Evolutionary conservation across 23 tunicate species (phyloP).

Genomic region (Ciona savignyi): DNA sequence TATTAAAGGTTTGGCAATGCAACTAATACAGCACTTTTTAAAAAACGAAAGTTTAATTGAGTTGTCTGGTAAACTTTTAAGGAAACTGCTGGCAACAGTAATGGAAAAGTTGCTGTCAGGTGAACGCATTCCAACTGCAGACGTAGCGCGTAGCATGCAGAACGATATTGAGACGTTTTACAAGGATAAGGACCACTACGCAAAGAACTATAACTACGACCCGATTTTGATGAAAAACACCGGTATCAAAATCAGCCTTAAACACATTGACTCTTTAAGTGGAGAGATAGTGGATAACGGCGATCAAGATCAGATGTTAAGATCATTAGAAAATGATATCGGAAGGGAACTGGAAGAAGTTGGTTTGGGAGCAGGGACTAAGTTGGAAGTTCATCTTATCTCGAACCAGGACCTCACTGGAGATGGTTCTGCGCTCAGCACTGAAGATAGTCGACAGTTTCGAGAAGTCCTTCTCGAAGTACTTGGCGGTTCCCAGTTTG

Average conservation of each 20-base stretch:
- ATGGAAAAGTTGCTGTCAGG: neutral
- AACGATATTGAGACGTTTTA: conserved; percentile 4
- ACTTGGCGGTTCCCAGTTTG: conserved; percentile 10
- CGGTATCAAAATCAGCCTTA: neutral
- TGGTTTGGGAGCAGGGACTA: conserved; percentile 11
- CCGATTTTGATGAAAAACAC: neutral
- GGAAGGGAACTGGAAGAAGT: conserved; percentile 43
- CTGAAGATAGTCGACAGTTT: conserved; percentile 14
- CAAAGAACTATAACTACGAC: neutral
- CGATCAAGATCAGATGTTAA: conserved; percentile 39
- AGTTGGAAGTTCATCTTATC: conserved; percentile 41
- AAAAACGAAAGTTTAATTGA: neutral
- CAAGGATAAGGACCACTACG: neutral
- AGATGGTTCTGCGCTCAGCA: neutral
- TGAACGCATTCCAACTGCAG: conserved; percentile 26
- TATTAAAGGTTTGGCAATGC: conserved; percentile 16
- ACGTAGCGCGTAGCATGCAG: conserved; percentile 16
- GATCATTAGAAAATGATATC: conserved; percentile 59
- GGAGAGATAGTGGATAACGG: conserved; percentile 23
- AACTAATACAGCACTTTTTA: conserved; percentile 15
- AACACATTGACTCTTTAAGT: neutral
- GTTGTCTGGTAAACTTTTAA: neutral
- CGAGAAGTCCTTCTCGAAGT: conserved; percentile 35
- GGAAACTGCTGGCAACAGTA: neutral
- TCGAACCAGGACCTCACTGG: neutral